Evolutionary conservation across 2,888 invertebrate species (phyloP).

Genomic region (Drosophila seclusa): DNA sequence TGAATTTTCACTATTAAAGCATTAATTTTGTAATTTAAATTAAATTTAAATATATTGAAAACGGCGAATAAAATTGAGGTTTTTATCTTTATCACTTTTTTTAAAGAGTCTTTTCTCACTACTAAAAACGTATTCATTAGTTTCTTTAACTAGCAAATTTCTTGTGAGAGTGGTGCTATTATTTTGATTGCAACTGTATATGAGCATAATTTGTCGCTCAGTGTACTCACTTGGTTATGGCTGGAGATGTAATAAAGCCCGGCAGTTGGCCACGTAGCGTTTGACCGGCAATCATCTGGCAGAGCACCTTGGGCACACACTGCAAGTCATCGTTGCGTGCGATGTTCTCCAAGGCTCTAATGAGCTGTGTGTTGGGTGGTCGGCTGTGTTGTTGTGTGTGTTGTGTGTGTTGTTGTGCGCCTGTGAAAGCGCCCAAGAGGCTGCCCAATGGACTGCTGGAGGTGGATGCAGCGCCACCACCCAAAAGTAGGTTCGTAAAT

Average conservation of each 20-base stretch:
- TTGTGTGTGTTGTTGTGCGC: constrained; percentile 31
- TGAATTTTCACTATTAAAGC: no score
- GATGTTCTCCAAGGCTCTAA: constrained; percentile 87
- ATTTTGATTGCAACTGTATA: background rate
- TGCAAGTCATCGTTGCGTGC: constrained; percentile 90
- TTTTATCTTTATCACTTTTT: background rate
- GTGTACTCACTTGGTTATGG: constrained; percentile 83
- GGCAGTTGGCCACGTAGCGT: constrained; percentile 83
- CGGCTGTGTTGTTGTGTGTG: constrained; percentile 50
- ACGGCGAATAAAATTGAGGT: background rate
- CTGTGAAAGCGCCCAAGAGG: constrained; percentile 81
- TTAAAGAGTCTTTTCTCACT: background rate
- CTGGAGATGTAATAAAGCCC: constrained; percentile 83
- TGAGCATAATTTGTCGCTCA: background rate
- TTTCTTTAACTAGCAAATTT: background rate
- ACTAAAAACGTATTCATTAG: background rate
- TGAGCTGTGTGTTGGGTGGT: constrained; percentile 83
- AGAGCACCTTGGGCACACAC: constrained; percentile 92
- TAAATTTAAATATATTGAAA: background rate
- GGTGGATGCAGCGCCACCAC: constrained; percentile 43
- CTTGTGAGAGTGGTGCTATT: background rate
- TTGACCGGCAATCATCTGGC: constrained; percentile 89
- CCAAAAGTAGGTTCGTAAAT: constrained; percentile 82
- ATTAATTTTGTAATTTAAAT: background rate
- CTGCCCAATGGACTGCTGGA: constrained; percentile 77